Evolutionary conservation across 2,888 invertebrate genomes (phyloP).

Genomic region (Patella depressa): DNA sequence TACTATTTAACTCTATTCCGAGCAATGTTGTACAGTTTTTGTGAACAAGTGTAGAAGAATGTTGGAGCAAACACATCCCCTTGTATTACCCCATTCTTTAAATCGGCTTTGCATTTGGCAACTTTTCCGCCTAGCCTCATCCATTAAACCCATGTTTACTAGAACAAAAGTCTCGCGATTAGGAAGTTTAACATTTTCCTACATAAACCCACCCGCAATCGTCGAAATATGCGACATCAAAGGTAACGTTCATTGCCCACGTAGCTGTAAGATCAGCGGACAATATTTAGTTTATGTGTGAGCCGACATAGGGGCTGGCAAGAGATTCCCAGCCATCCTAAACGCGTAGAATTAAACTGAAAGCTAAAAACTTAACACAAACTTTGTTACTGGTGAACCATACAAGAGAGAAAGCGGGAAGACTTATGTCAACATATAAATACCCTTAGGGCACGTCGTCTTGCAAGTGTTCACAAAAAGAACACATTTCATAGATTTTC

Average conservation of each 20-base stretch:
- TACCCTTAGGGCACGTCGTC: slow-evolving; percentile 18
- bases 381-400: slow-evolving; percentile 24
- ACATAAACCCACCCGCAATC: slow-evolving; percentile 29
- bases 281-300: slow-evolving; percentile 29
- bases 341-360: slow-evolving; percentile 23
- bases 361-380: slow-evolving; percentile 29
- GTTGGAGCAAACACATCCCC: slow-evolving; percentile 4
- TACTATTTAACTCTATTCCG: background rate
- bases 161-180: slow-evolving; percentile 39
- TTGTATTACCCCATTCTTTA: slow-evolving; percentile 11
- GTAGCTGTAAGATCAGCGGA: slow-evolving; percentile 18
- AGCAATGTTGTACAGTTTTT: background rate
- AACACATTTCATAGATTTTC: slow-evolving; percentile 30
- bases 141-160: slow-evolving; percentile 39
- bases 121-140: slow-evolving; percentile 26
- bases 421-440: slow-evolving; percentile 16
- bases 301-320: slow-evolving; percentile 19
- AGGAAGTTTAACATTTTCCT: slow-evolving; percentile 35
- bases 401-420: slow-evolving; percentile 6
- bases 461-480: slow-evolving; percentile 7
- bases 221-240: slow-evolving; percentile 34
- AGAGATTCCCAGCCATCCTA: slow-evolving; percentile 27
- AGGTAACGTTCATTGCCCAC: slow-evolving; percentile 19
- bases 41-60: slow-evolving; percentile 9
- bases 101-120: slow-evolving; percentile 18